Evolutionary conservation across 1,140 invertebrate genomes (phyloP).

Genomic region (Drosophila biarmipes): DNA sequence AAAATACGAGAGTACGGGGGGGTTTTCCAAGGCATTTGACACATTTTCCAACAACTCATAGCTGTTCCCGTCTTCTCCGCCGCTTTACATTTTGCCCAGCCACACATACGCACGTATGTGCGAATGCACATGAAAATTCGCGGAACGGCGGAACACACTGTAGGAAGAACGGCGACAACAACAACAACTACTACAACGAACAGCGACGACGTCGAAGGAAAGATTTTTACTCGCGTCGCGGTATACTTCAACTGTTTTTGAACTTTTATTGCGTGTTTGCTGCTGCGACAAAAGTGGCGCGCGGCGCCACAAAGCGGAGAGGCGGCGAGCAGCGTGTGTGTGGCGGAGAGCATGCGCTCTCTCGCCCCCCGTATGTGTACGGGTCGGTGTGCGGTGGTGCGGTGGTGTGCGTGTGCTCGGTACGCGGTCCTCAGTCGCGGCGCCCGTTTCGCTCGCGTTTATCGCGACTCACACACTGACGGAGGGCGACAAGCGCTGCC

Average conservation of each 20-base stretch:
- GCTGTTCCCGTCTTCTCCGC: neutral
- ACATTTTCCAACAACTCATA: constrained; percentile 11
- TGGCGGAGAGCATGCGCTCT: constrained; percentile 32
- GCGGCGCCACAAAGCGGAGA: constrained; percentile 60
- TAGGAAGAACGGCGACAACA: constrained; percentile 40
- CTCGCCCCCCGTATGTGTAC: constrained; percentile 14
- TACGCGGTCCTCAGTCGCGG: constrained; percentile 51
- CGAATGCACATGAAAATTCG: constrained; percentile 53
- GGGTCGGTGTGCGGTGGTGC: neutral
- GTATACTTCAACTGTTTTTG: constrained; percentile 82
- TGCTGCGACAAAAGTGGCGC: constrained; percentile 56
- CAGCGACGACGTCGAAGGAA: constrained; percentile 74
- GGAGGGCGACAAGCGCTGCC: constrained; percentile 23
- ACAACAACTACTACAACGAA: constrained; percentile 56
- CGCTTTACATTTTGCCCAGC: constrained; percentile 6
- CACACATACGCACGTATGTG: constrained; percentile 7
- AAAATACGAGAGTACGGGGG: neutral
- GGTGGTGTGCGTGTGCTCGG: constrained; percentile 22
- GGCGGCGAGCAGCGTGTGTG: constrained; percentile 26
- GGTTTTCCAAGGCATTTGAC: constrained; percentile 5
- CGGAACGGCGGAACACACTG: constrained; percentile 48
- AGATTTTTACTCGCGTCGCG: constrained; percentile 82
- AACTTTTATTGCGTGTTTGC: constrained; percentile 80
- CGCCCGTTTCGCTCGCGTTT: constrained; percentile 45
- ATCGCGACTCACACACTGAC: constrained; percentile 55